These are phyloP conservation scores for Ctenodactylus gundi DNA, from an alignment of 2,113 vertebrate species.

Conservation along the genomic window DNA sequence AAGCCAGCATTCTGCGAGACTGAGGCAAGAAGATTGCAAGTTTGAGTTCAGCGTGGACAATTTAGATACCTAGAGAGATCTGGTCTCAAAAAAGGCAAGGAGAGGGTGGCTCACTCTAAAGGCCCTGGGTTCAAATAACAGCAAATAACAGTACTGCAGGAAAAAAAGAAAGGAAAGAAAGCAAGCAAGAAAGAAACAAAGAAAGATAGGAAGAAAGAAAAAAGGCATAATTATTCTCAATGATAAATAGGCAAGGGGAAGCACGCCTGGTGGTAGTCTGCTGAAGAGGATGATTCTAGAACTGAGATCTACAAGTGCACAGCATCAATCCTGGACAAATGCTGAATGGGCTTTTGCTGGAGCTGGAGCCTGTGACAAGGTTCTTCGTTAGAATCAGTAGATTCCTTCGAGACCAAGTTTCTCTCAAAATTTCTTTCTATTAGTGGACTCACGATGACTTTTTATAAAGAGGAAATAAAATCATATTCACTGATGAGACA, in stretches of 20 bases:
- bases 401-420: neutral
- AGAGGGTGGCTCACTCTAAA: neutral
- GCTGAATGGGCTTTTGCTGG: neutral
- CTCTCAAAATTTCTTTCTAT: neutral
- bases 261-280: neutral
- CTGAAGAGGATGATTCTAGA: neutral
- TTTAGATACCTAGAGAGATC: neutral
- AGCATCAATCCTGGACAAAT: neutral
- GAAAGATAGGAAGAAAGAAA: neutral
- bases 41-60: neutral
- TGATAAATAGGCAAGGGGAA: neutral
- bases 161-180: too few relatives aligned
- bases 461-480: neutral
- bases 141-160: neutral
- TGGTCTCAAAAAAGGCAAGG: neutral
- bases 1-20: neutral
- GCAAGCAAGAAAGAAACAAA: neutral
- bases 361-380: neutral
- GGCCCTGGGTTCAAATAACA: neutral
- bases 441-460: neutral
- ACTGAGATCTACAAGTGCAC: neutral
- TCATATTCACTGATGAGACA: neutral
- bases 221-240: neutral
- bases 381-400: neutral
- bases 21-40: too few relatives aligned